Conservation (phyloP, 2,113 vertebrate genomes). For the Siphamia tubifer region DNA sequence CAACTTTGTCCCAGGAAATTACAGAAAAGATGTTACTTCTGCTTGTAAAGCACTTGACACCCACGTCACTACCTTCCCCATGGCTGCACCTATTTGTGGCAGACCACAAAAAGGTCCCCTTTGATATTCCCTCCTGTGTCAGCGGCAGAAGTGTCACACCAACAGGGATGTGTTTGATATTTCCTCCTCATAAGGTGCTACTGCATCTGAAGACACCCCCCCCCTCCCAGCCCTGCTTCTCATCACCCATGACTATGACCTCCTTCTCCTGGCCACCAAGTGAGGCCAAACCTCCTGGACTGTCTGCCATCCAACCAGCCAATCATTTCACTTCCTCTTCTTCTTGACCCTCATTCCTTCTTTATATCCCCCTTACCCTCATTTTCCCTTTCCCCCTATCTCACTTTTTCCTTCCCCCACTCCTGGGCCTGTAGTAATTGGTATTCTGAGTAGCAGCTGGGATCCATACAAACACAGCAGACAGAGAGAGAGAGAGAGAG, state of each 20-base stretch:
- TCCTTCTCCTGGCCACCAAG: conserved; percentile 36
- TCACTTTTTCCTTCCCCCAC: conserved; percentile 52
- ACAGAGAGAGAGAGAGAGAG: conserved; percentile 61
- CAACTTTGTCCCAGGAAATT: conserved; percentile 23
- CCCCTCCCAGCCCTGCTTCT: neutral
- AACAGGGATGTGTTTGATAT: conserved; percentile 63
- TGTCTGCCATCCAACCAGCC: neutral
- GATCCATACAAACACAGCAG: conserved; percentile 82
- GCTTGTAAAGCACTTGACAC: conserved; percentile 18
- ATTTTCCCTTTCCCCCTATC: neutral
- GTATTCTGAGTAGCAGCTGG: conserved; percentile 85
- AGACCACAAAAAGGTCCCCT: conserved; percentile 65
- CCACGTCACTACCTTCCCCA: neutral
- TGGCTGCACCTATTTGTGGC: conserved; percentile 49
- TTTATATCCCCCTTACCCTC: conserved; percentile 13
- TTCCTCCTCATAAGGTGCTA: conserved; percentile 42
- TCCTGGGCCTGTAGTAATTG: conserved; percentile 79
- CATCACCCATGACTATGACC: conserved; percentile 24
- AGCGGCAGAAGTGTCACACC: conserved; percentile 59
- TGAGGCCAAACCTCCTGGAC: conserved; percentile 19
- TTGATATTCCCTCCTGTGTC: conserved; percentile 59
- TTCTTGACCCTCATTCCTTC: neutral
- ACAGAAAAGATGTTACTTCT: conserved; percentile 33
- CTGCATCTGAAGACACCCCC: conserved; percentile 9
- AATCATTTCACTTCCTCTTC: neutral